A percentile compares a stretch with the other conserved stretches of the same genome.
Evolutionary conservation across 1,140 invertebrate genomes (phyloP).

Genomic region (Euura lappo): DNA sequence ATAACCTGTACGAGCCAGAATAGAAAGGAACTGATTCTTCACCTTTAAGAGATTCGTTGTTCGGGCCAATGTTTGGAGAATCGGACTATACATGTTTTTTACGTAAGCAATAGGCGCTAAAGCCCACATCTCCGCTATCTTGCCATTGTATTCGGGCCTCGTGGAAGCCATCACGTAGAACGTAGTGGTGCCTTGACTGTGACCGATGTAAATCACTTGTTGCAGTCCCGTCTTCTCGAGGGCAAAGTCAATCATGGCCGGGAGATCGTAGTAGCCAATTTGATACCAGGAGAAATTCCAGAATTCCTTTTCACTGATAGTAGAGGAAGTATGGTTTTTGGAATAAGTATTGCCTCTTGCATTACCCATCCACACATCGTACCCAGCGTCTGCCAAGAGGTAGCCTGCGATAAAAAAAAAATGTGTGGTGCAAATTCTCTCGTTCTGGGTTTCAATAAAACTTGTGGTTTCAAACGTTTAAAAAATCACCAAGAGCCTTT

Average conservation of each 20-base stretch:
- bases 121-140: conserved; percentile 70
- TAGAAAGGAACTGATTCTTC: not conserved
- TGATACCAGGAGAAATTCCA: conserved; percentile 72
- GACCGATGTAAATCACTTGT: conserved; percentile 72
- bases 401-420: conserved; percentile 53
- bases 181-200: conserved; percentile 73
- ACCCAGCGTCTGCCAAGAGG: conserved; percentile 67
- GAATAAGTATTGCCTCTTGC: conserved; percentile 70
- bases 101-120: conserved; percentile 72
- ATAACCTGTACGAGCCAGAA: not conserved
- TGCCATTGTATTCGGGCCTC: conserved; percentile 69
- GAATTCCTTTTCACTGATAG: conserved; percentile 18
- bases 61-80: not conserved
- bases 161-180: conserved; percentile 69
- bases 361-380: conserved; percentile 74
- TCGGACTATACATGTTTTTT: conserved; percentile 26
- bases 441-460: not conserved
- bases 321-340: conserved; percentile 53
- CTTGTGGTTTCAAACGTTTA: not conserved
- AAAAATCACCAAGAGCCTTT: conserved; percentile 56
- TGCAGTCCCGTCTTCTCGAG: conserved; percentile 65
- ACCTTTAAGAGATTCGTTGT: not conserved
- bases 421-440: not conserved
- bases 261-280: conserved; percentile 78
- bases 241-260: conserved; percentile 77